Conservation (phyloP, 2,888 invertebrate genomes). For the Myopa testacea region DNA sequence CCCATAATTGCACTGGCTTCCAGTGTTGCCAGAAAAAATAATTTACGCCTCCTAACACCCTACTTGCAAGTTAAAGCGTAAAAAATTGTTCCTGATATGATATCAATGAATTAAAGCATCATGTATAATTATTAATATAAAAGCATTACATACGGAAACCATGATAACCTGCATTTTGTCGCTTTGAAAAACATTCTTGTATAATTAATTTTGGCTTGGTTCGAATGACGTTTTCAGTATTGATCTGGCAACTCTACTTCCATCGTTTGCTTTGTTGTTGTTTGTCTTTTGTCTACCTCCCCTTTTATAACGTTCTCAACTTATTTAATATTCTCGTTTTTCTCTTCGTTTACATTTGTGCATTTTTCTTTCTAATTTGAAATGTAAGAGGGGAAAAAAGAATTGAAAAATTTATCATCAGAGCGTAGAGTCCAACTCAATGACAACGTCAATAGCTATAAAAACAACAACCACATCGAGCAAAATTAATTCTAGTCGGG, state of each 20-base stretch:
- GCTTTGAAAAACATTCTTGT: too few relatives aligned
- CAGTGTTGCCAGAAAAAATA: neutral
- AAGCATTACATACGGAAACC: too few relatives aligned
- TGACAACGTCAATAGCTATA: neutral
- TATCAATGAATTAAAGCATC: too few relatives aligned
- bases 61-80: neutral
- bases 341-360: neutral
- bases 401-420: slow-evolving; percentile 27
- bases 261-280: slow-evolving; percentile 10
- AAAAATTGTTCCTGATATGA: too few relatives aligned
- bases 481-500: slow-evolving; percentile 16
- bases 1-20: neutral
- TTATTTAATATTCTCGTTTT: neutral
- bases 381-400: slow-evolving; percentile 13
- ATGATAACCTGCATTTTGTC: too few relatives aligned
- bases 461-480: neutral
- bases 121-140: too few relatives aligned
- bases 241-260: neutral
- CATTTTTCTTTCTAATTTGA: neutral
- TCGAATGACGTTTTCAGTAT: neutral
- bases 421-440: slow-evolving; percentile 24
- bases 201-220: too few relatives aligned
- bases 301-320: slow-evolving; percentile 2
- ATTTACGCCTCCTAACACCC: neutral
- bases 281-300: too few relatives aligned